Evolutionary conservation across 1,140 invertebrate genomes (phyloP).

Genomic region (Danaus plexippus): DNA sequence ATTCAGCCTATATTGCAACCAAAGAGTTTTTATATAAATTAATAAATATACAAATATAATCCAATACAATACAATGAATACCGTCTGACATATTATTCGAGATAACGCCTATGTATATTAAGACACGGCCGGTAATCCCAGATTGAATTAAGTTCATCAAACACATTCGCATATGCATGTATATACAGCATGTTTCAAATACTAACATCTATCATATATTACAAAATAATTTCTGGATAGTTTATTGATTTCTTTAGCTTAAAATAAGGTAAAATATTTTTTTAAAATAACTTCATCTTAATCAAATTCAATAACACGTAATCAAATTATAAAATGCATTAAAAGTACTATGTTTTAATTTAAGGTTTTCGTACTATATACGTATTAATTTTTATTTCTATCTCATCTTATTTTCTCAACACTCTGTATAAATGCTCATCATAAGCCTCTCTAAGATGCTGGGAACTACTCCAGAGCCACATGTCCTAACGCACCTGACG

Average conservation of each 20-base stretch:
- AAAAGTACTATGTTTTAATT: too few relatives aligned
- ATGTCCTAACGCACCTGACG: slow-evolving; percentile 46
- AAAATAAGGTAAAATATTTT: too few relatives aligned
- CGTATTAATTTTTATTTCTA: neutral
- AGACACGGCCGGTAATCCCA: slow-evolving; percentile 32
- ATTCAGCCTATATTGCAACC: too few relatives aligned
- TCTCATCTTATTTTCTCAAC: slow-evolving; percentile 1
- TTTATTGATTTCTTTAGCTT: too few relatives aligned
- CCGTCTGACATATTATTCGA: too few relatives aligned
- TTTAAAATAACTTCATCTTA: too few relatives aligned
- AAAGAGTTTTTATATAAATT: too few relatives aligned
- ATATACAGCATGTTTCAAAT: slow-evolving; percentile 27
- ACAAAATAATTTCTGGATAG: too few relatives aligned
- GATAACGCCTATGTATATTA: slow-evolving; percentile 23
- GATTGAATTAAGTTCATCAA: slow-evolving; percentile 39
- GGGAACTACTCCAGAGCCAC: slow-evolving; percentile 34
- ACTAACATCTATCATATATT: slow-evolving; percentile 1
- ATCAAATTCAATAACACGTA: too few relatives aligned
- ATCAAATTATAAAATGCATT: too few relatives aligned
- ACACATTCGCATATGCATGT: slow-evolving; percentile 44
- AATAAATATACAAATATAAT: too few relatives aligned
- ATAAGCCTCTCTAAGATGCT: slow-evolving; percentile 29
- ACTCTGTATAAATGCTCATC: slow-evolving; percentile 19
- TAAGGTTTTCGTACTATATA: neutral
- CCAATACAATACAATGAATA: too few relatives aligned